These are phyloP conservation scores for Tetrao urogallus DNA, from an alignment of 2,113 vertebrate species.

Conservation along the genomic window DNA sequence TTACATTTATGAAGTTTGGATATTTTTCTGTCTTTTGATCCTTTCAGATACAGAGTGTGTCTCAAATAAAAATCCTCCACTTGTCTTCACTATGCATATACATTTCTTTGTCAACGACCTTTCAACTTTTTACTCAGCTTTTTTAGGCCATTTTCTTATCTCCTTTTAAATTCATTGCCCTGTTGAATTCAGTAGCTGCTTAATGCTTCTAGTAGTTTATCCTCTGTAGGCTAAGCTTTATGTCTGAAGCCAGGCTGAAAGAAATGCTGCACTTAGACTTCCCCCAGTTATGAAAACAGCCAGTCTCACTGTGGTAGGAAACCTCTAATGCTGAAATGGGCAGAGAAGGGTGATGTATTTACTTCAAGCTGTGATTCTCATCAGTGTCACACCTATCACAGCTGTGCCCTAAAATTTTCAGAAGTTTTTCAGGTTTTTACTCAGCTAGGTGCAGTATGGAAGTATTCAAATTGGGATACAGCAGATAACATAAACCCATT, in stretches of 20 bases:
- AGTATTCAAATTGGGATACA: not conserved
- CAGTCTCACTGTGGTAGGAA: not conserved
- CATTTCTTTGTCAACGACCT: not conserved
- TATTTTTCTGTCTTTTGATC: not conserved
- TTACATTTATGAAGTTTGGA: not conserved
- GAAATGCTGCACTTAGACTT: not conserved
- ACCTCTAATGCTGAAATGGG: not conserved
- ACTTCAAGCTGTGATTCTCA: not conserved
- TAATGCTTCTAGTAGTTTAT: not conserved
- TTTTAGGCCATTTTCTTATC: not conserved
- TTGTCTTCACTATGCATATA: not conserved
- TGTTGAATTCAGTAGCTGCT: not conserved
- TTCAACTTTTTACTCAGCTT: not conserved
- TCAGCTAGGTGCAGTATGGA: not conserved
- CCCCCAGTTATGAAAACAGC: fast-evolving
- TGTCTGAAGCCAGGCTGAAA: not conserved
- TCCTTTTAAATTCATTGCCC: not conserved
- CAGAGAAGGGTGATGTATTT: not conserved
- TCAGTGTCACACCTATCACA: not conserved
- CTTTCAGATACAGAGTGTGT: not conserved
- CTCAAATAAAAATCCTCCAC: not conserved
- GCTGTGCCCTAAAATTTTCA: not conserved
- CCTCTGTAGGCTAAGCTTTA: not conserved
- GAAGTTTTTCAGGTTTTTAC: not conserved
- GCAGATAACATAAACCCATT: not conserved